phyloP scores from a whole-genome alignment of 2,797 vertebrate species.

The Salmo trutta region DNA sequence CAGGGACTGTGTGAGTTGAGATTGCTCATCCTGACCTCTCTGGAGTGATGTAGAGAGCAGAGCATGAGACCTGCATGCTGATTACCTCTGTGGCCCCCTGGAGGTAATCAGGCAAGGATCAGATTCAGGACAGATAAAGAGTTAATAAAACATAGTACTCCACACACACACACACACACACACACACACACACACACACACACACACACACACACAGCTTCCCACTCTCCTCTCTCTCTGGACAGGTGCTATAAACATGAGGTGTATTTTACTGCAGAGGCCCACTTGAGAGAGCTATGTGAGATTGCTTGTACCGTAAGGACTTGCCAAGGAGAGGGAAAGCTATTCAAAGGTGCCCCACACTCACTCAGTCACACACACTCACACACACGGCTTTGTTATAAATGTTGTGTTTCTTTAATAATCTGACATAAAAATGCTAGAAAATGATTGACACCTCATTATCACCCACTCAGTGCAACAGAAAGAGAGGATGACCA shows the following conservation, averaged over 20 bases:
- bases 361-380: neutral
- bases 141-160: neutral
- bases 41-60: slow-evolving; percentile 4
- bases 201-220: neutral
- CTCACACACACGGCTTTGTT: too few relatives aligned
- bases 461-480: neutral
- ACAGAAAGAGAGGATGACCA: neutral
- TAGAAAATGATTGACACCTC: neutral
- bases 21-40: neutral
- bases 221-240: neutral
- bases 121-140: neutral
- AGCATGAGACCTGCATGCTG: neutral
- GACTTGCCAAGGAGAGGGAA: too few relatives aligned
- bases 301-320: too few relatives aligned
- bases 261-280: neutral
- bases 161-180: slow-evolving; percentile 2
- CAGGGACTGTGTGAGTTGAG: neutral
- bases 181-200: slow-evolving; percentile 4
- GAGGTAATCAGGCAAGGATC: neutral
- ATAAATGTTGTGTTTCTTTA: neutral
- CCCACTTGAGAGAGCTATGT: too few relatives aligned
- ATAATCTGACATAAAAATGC: neutral
- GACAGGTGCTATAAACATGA: neutral
- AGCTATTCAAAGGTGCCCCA: neutral
- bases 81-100: neutral